phyloP scores from a whole-genome alignment of 2,888 invertebrate species.

The Microdon myrmicae region DNA sequence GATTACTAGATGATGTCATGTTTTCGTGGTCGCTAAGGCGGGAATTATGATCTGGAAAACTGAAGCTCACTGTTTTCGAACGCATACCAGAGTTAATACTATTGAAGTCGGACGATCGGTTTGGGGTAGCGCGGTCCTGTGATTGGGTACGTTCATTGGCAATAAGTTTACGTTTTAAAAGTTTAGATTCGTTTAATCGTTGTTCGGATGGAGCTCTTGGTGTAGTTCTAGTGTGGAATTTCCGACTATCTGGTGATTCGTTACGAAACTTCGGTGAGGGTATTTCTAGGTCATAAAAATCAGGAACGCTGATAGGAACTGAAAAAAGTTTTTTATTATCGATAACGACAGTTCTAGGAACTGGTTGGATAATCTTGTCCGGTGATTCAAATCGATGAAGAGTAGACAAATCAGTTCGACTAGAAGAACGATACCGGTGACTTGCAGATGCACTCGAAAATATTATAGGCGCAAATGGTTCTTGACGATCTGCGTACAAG shows the following conservation, averaged over 20 bases:
- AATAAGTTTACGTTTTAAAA: conserved; percentile 57
- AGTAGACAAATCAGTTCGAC: conserved; percentile 23
- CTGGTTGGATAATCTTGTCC: conserved; percentile 11
- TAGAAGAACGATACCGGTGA: conserved; percentile 27
- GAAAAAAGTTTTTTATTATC: conserved; percentile 38
- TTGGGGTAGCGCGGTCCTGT: conserved; percentile 60
- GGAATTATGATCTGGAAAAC: conserved; percentile 65
- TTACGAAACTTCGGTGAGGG: conserved; percentile 18
- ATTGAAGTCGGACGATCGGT: conserved; percentile 60
- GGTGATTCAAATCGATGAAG: conserved; percentile 15
- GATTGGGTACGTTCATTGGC: conserved; percentile 64
- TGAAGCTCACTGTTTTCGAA: conserved; percentile 66
- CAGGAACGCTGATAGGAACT: conserved; percentile 34
- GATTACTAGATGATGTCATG: conserved; percentile 57
- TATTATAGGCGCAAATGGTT: conserved; percentile 61
- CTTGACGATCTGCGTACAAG: conserved; percentile 36
- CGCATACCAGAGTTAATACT: conserved; percentile 53
- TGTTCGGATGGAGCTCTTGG: conserved; percentile 60
- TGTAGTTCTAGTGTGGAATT: conserved; percentile 40
- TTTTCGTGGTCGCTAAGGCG: conserved; percentile 61
- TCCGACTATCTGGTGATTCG: conserved; percentile 30
- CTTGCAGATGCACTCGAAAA: conserved; percentile 44
- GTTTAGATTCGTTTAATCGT: conserved; percentile 55
- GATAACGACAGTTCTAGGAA: conserved; percentile 8
- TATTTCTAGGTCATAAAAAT: conserved; percentile 29